phyloP scores from a whole-genome alignment of 2,888 invertebrate genomes.

The Apamea epomidion region DNA sequence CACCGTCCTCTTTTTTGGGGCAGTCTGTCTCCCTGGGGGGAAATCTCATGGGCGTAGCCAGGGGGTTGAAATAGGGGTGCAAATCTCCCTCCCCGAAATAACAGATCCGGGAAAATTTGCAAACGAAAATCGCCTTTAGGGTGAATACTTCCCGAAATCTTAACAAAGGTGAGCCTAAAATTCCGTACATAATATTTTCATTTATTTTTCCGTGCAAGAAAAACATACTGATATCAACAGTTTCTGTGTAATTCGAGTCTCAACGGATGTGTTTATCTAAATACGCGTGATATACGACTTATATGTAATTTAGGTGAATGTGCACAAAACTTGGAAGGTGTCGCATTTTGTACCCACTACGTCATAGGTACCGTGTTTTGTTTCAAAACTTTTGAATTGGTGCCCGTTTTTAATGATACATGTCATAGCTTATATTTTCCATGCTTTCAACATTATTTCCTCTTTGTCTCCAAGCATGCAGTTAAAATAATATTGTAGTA shows the following conservation, averaged over 20 bases:
- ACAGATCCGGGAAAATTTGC: constrained; percentile 35
- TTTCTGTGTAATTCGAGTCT: constrained; percentile 69
- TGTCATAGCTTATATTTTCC: neutral
- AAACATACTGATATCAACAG: constrained; percentile 21
- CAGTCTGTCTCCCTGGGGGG: constrained; percentile 53
- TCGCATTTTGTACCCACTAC: constrained; percentile 43
- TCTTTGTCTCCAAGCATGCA: neutral
- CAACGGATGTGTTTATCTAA: constrained; percentile 73
- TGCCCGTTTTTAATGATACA: neutral
- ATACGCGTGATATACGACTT: constrained; percentile 58
- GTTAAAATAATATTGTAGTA: neutral
- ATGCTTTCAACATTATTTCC: neutral
- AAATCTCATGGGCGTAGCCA: constrained; percentile 59
- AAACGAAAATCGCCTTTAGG: constrained; percentile 34
- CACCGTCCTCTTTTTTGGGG: constrained; percentile 32
- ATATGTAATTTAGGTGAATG: constrained; percentile 56
- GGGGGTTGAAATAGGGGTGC: constrained; percentile 45
- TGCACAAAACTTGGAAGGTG: constrained; percentile 47
- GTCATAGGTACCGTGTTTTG: constrained; percentile 5
- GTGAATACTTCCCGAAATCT: neutral
- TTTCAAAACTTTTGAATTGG: constrained; percentile 14
- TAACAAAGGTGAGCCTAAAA: constrained; percentile 6
- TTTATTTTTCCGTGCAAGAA: constrained; percentile 8
- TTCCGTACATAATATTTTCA: constrained; percentile 1
- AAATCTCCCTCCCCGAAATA: constrained; percentile 52